Evolutionary conservation across 1,140 invertebrate species (phyloP).

Genomic region (Stratiolaelaps scimitus): DNA sequence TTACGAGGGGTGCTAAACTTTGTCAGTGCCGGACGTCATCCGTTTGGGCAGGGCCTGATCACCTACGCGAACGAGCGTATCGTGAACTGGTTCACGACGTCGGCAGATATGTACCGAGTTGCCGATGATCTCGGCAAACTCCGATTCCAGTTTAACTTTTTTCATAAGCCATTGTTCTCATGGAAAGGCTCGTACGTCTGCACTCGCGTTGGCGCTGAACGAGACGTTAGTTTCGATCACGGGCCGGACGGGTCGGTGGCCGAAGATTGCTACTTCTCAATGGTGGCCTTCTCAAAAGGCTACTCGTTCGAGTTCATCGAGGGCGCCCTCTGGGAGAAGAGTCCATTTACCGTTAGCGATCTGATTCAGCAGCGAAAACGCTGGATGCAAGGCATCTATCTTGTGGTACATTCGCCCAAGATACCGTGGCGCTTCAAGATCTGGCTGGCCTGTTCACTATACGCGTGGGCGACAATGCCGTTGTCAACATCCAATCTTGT

Average conservation of each 20-base stretch:
- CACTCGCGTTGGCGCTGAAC: conserved; percentile 44
- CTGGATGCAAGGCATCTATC: conserved; percentile 80
- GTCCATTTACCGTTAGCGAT: conserved; percentile 82
- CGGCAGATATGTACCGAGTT: conserved; percentile 90
- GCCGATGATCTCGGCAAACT: conserved; percentile 94
- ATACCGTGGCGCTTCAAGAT: conserved; percentile 71
- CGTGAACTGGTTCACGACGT: conserved; percentile 90
- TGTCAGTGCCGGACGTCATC: conserved; percentile 80
- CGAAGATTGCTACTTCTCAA: conserved; percentile 49
- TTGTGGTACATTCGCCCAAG: conserved; percentile 76
- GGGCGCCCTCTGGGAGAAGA: conserved; percentile 53
- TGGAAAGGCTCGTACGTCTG: conserved; percentile 65
- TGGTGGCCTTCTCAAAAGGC: conserved; percentile 43
- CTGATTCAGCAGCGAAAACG: conserved; percentile 89
- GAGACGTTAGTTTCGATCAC: conserved; percentile 46
- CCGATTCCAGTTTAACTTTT: conserved; percentile 76
- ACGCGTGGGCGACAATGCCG: conserved; percentile 90
- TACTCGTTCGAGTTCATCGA: conserved; percentile 45
- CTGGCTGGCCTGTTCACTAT: conserved; percentile 72
- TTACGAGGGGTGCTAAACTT: conserved; percentile 85
- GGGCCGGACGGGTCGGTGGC: conserved; percentile 47
- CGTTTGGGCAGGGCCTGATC: conserved; percentile 93
- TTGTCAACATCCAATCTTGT: conserved; percentile 76
- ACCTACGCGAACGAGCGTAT: conserved; percentile 92
- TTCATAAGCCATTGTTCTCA: conserved; percentile 88